Conservation (phyloP, 2,888 invertebrate species). For the Hololepta plana region DNA sequence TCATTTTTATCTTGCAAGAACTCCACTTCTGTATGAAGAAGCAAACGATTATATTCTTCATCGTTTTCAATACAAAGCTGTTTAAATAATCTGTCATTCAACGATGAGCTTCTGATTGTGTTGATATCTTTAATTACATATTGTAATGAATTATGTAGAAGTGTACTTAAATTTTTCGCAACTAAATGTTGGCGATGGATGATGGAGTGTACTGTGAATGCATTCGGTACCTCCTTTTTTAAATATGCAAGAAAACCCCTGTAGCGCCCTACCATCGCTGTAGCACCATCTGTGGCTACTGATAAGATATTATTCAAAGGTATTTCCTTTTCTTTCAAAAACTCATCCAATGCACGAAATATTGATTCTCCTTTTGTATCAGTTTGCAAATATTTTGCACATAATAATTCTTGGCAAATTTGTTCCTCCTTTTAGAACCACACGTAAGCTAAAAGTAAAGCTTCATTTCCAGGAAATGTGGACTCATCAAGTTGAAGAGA, state of each 20-base stretch:
- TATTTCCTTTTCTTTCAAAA: slow-evolving; percentile 12
- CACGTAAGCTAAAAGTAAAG: slow-evolving; percentile 18
- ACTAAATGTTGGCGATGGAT: slow-evolving; percentile 14
- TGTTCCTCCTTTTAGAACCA: slow-evolving; percentile 10
- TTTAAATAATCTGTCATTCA: slow-evolving; percentile 1
- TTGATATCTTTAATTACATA: slow-evolving; percentile 8
- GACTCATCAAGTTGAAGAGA: slow-evolving; percentile 22
- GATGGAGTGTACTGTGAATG: slow-evolving; percentile 13
- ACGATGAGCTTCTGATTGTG: slow-evolving; percentile 7
- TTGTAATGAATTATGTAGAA: not conserved
- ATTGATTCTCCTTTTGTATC: slow-evolving; percentile 6
- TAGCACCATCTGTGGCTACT: slow-evolving; percentile 17
- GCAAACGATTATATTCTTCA: slow-evolving; percentile 9
- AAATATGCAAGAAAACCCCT: slow-evolving; percentile 18
- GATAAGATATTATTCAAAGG: slow-evolving; percentile 16
- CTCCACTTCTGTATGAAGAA: slow-evolving; percentile 5
- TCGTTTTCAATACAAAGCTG: slow-evolving; percentile 7
- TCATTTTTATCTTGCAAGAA: slow-evolving; percentile 1
- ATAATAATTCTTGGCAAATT: slow-evolving; percentile 6
- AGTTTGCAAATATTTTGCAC: slow-evolving; percentile 5
- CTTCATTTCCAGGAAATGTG: slow-evolving; percentile 18
- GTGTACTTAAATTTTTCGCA: slow-evolving; percentile 9
- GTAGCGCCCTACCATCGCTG: slow-evolving; percentile 17
- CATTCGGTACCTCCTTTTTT: slow-evolving; percentile 14
- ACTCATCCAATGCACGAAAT: slow-evolving; percentile 13